Percentiles rank a stretch among this genome's conserved stretches.
Evolutionary conservation across 1,140 invertebrate genomes (phyloP).

Genomic region (Frieseomelitta varia): DNA sequence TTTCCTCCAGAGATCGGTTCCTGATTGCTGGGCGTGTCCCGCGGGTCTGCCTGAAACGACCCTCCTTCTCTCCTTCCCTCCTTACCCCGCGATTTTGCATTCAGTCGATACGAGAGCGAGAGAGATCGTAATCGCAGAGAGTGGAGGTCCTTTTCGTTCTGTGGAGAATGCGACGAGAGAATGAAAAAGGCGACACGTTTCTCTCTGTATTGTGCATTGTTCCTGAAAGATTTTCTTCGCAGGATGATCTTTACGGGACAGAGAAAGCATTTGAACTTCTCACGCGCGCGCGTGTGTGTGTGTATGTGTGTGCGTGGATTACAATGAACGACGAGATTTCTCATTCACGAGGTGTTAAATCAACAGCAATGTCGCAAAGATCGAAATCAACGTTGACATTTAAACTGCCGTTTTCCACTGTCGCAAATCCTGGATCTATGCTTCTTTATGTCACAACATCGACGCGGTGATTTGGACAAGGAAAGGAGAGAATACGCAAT

Average conservation of each 20-base stretch:
- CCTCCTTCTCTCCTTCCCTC: background rate
- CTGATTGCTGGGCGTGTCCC: constrained; percentile 67
- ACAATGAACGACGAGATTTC: background rate
- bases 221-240: background rate
- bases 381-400: background rate
- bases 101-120: background rate
- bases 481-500: background rate
- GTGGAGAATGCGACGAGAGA: background rate
- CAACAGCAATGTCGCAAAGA: background rate
- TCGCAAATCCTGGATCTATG: background rate
- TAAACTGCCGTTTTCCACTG: background rate
- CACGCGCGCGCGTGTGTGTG: background rate
- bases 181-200: background rate
- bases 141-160: constrained; percentile 15
- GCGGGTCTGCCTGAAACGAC: too few relatives aligned
- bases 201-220: background rate
- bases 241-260: background rate
- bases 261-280: background rate
- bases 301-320: too few relatives aligned
- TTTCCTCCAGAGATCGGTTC: constrained; percentile 71
- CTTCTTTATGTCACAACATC: background rate
- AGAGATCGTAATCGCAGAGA: constrained; percentile 6
- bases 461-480: too few relatives aligned
- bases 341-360: background rate
- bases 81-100: background rate